A percentile compares a stretch with the other conserved stretches of the same genome.
Conservation (phyloP, 2,888 invertebrate genomes). For the Sericinus montela region DNA sequence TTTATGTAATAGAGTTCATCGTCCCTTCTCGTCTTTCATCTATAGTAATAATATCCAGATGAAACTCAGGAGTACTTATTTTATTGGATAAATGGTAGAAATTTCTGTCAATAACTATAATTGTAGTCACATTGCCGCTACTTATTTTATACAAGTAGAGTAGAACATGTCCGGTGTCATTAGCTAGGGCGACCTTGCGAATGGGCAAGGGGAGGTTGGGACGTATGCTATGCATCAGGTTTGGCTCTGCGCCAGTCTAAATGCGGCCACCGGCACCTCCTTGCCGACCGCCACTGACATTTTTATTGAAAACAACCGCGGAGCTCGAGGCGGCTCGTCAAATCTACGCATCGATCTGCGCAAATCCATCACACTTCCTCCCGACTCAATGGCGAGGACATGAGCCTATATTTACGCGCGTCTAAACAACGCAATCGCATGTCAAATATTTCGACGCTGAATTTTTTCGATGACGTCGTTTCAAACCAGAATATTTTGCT, state of each 20-base stretch:
- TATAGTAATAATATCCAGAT: no score
- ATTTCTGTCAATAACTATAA: no score
- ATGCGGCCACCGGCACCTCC: slow-evolving; percentile 58
- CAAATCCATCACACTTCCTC: slow-evolving; percentile 66
- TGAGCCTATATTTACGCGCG: slow-evolving; percentile 58
- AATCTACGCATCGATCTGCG: slow-evolving; percentile 57
- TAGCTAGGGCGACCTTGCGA: slow-evolving; percentile 61
- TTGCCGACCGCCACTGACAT: slow-evolving; percentile 66
- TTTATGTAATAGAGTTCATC: no score
- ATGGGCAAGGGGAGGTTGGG: slow-evolving; percentile 49
- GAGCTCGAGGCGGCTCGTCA: slow-evolving; percentile 58
- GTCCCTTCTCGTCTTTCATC: no score
- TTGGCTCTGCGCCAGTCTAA: slow-evolving; percentile 71
- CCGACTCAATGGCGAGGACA: slow-evolving; percentile 77
- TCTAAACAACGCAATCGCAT: slow-evolving; percentile 39
- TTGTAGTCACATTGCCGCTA: not conserved
- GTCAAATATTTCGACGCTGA: slow-evolving; percentile 33
- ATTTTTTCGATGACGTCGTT: slow-evolving; percentile 44
- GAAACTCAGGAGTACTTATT: no score
- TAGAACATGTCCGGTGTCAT: slow-evolving; percentile 30
- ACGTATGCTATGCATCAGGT: slow-evolving; percentile 50
- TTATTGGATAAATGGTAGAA: no score
- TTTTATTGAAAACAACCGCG: slow-evolving; percentile 75
- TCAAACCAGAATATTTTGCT: slow-evolving; percentile 25
- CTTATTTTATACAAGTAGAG: not conserved